Percentiles rank a stretch among this genome's conserved stretches.
These are phyloP conservation scores for Lasioglossum pauxillum DNA, from an alignment of 2,888 invertebrate species.

Conservation along the genomic window DNA sequence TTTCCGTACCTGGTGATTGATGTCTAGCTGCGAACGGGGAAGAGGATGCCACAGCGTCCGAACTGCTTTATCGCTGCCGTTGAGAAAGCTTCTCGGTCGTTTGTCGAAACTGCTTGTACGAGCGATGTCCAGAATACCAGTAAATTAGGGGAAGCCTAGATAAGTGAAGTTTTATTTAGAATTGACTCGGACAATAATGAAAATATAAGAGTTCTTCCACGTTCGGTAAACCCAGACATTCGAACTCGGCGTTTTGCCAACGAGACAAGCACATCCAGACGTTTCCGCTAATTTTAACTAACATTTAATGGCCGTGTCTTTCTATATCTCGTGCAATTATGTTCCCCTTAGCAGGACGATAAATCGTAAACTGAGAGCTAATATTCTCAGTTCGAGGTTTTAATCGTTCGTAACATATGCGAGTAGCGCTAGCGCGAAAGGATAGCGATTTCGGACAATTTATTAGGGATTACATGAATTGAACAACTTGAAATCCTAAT, in stretches of 20 bases:
- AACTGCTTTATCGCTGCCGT: not conserved
- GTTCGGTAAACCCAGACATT: not conserved
- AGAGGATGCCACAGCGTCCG: not conserved
- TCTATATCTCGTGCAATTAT: not conserved
- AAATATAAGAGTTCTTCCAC: too few species aligned
- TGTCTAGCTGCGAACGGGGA: not conserved
- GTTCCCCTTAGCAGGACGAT: not conserved
- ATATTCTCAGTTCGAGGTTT: not conserved
- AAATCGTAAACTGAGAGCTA: not conserved
- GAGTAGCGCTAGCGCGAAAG: not conserved
- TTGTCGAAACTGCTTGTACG: not conserved
- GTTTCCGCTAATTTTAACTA: not conserved
- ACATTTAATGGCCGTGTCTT: not conserved
- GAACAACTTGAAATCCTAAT: not conserved
- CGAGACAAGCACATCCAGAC: not conserved
- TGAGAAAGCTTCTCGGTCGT: not conserved
- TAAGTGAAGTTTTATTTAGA: too few species aligned
- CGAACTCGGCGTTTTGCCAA: not conserved
- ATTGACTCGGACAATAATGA: too few species aligned
- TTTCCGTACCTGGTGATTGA: constrained; percentile 14
- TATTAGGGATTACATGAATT: not conserved
- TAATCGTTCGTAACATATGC: not conserved
- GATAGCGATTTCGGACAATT: not conserved
- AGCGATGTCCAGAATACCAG: not conserved
- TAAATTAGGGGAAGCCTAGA: not conserved